Evolutionary conservation across 1,140 invertebrate genomes (phyloP), one percentile per base, ranked within the genome.

Genomic region (Phymastichus coffea): DNA sequence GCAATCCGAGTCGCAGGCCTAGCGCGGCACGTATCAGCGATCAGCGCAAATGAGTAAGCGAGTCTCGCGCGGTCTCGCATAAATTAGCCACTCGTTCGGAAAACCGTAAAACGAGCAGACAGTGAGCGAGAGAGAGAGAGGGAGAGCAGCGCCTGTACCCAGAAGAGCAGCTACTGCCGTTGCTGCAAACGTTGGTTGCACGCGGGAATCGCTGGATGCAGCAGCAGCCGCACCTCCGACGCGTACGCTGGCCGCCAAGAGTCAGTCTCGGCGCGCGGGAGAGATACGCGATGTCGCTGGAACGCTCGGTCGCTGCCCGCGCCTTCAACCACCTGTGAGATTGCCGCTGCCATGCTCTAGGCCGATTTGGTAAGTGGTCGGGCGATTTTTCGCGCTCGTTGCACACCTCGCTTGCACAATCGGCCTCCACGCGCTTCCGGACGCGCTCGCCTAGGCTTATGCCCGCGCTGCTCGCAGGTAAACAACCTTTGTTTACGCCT

Each of bases 401-500:
- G 1, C 19, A 10, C 20, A 17, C 19, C 41, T 53, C 20, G 23
- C 4, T 14, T 40, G n/a, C n/a, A n/a, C n/a, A n/a, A n/a, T n/a
- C n/a, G n/a, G n/a, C n/a, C n/a, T n/a, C n/a, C n/a, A n/a, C n/a
- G n/a, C n/a, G n/a, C n/a, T n/a, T n/a, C n/a, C n/a, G n/a, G n/a
- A n/a, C n/a, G n/a, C n/a, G n/a, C n/a, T n/a, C n/a, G n/a, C n/a
- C n/a, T n/a, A n/a, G n/a, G n/a, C n/a, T n/a, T n/a, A n/a, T n/a
- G n/a, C n/a, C n/a, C n/a, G n/a, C n/a, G n/a, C n/a, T n/a, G n/a
- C n/a, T n/a, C n/a, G n/a, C n/a, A n/a, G n/a, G n/a, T n/a, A 57
- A 57, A 47, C 33, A 47, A 57, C 20, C 43, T 57, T 43, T 54
- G 52, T 54, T 54, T 54, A 52, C n/a, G n/a, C n/a, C n/a, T n/a